Base-by-base conservation (phyloP, 1,140 invertebrate genomes). In the Listronotus oregonensis region DNA sequence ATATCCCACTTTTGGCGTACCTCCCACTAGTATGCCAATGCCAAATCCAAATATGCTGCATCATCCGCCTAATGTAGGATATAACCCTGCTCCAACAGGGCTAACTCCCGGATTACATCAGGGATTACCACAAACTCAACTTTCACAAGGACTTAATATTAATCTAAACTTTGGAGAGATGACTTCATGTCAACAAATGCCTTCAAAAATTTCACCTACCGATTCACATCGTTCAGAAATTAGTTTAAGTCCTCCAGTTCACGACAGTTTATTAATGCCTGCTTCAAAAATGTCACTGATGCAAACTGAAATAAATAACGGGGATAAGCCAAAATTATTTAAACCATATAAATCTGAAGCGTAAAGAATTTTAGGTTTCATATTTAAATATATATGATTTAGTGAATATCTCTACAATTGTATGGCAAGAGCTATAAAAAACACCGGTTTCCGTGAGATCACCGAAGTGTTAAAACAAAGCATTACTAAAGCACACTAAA, bases 331-430 rank as follows among this genome's bases (percentile, higher is more conserved):
- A 0, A 89, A 89, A 73, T 75, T 89, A 12, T 89, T 89, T 69
- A 86, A 89, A 72, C 87, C 87, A 0, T 88, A 88, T 75, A 89
- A 88, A 73, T 86, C 82, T 64, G 87, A 89, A 74, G 78, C 78
- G 54, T 84, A 82, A 39, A 39, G 5, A 39, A 7, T 12, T n/a
- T 21, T 17, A 9, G 43, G 8, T 11, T 46, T 37, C 8, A 31
- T 21, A 50, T 21, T 3, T 21, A 50, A 10, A 50, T 21, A 18
- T 3, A 31, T 27, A 21, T 4, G 32, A 21, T 50, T 27, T 27
- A 27, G 5, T 27, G 21, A 27, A 27, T 27, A 27, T 27, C 2
- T 5, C 21, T 27, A 27, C 21, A 27, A 27, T 27, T 27, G 21
- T 27, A 3, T 27, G 21, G 21, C 21, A 27, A 27, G 21, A 27